Base-by-base conservation (phyloP, 2,797 vertebrate genomes). In the Typhlichthys subterraneus region DNA sequence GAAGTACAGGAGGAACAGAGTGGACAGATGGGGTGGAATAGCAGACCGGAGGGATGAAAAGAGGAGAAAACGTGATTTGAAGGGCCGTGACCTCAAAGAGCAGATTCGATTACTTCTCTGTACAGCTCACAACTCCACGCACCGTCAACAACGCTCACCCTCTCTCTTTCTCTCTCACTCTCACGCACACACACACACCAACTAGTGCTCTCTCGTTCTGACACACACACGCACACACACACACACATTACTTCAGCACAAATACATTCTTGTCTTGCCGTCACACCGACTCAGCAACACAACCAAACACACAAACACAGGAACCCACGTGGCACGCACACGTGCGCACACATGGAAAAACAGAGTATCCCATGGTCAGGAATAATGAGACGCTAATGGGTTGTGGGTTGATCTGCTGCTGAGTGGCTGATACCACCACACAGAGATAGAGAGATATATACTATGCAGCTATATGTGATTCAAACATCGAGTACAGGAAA, bases 361-460 rank as follows among this genome's bases (percentile, higher is more conserved):
- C 15, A 51, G 45, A 48, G 56, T 49, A 31, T 46, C 57, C 52
- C 4, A 59, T 74, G 63, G 65, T 60, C 54, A 46, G 48, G 57
- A 48, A 29, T 72, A 66, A 67, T 61, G 65, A 62, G 60, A 63
- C 63, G 54, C 62, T 75, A 75, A 77, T 67, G 77, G 69, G 53
- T 31, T 46, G 61, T 2, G 17, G 61, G 58, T 62, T 45, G 42
- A 57, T 66, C 63, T 56, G 75, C 69, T 74, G 68, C 45, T 0
- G n/a, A 67, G 45, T 47, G 1, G 53, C 67, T 63, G 56, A 68
- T 66, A 53, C 1, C 2, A n/a, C 60, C 72, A 72, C 47, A n/a
- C 29, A 5, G 14, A 38, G 4, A 19, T 29, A 8, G 29, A 49
- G n/a, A 38, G n/a, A 19, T 12, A 29, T n/a, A 15, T 4, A 29